phyloP scores from a whole-genome alignment of 2,797 vertebrate genomes.

The Notolabrus celidotus region DNA sequence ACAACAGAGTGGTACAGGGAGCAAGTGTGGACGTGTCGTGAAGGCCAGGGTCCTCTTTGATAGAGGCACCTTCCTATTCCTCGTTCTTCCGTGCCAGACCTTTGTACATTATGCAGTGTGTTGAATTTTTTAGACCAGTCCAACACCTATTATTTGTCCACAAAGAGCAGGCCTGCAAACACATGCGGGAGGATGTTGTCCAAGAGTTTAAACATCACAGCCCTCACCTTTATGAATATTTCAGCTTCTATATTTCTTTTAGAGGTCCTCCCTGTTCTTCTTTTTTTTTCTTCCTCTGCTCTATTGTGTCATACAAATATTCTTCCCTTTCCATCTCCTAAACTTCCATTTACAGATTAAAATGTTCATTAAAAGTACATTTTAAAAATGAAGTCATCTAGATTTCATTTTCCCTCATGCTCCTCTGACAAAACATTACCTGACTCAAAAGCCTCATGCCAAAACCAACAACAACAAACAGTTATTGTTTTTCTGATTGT shows the following conservation, averaged over 20 bases:
- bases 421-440: background rate
- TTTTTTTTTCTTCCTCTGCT: constrained; percentile 5
- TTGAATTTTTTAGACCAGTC: constrained; percentile 69
- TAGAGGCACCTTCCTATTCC: constrained; percentile 42
- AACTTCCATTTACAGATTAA: background rate
- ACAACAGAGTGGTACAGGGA: constrained; percentile 32
- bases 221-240: constrained; percentile 68
- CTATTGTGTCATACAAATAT: constrained; percentile 7
- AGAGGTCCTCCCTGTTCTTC: constrained; percentile 39
- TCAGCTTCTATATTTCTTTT: constrained; percentile 56
- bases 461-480: background rate
- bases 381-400: background rate
- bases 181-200: constrained; percentile 65
- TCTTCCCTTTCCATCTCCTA: background rate
- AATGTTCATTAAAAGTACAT: background rate
- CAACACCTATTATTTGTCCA: constrained; percentile 71
- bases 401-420: background rate
- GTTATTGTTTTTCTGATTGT: constrained; percentile 8
- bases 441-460: background rate
- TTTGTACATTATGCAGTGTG: constrained; percentile 70
- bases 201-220: constrained; percentile 75
- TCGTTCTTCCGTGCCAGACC: constrained; percentile 53
- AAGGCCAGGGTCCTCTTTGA: constrained; percentile 41
- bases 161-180: constrained; percentile 64
- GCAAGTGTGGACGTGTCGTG: constrained; percentile 35